Evolutionary conservation across 2,797 vertebrate genomes (phyloP).

Genomic region (Ptychobarbus kaznakovi): DNA sequence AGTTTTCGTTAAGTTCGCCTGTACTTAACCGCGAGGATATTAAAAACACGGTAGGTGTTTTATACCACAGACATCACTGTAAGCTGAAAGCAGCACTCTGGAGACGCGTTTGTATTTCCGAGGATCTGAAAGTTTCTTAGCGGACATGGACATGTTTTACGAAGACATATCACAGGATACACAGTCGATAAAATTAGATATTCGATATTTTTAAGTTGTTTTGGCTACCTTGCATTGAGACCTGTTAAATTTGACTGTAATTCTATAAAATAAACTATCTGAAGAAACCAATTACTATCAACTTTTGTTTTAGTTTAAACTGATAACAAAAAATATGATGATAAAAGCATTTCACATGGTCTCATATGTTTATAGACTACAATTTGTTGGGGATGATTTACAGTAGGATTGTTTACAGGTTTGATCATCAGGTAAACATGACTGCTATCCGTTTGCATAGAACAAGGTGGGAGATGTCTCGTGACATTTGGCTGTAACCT

Average conservation of each 20-base stretch:
- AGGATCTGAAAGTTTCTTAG: slow-evolving; percentile 7
- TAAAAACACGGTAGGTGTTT: slow-evolving; percentile 50
- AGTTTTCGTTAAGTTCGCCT: slow-evolving; percentile 1
- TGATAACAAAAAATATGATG: background rate
- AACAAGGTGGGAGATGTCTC: slow-evolving; percentile 7
- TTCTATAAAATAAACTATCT: background rate
- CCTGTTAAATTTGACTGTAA: background rate
- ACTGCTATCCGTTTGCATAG: background rate
- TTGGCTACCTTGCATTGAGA: background rate
- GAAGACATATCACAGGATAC: background rate
- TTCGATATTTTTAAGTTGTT: background rate
- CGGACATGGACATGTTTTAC: background rate
- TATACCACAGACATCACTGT: background rate
- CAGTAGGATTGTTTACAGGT: background rate
- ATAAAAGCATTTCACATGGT: background rate
- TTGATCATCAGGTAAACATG: background rate
- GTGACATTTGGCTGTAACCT: background rate
- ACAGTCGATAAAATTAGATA: no score
- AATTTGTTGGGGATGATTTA: background rate
- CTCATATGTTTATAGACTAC: background rate
- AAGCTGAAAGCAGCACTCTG: background rate
- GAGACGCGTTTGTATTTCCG: slow-evolving; percentile 2
- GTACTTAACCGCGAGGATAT: background rate
- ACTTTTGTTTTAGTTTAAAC: background rate
- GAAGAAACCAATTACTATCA: background rate